Evolutionary conservation across 2,797 vertebrate genomes (phyloP).

Genomic region (Tenualosa thibaudeaui): DNA sequence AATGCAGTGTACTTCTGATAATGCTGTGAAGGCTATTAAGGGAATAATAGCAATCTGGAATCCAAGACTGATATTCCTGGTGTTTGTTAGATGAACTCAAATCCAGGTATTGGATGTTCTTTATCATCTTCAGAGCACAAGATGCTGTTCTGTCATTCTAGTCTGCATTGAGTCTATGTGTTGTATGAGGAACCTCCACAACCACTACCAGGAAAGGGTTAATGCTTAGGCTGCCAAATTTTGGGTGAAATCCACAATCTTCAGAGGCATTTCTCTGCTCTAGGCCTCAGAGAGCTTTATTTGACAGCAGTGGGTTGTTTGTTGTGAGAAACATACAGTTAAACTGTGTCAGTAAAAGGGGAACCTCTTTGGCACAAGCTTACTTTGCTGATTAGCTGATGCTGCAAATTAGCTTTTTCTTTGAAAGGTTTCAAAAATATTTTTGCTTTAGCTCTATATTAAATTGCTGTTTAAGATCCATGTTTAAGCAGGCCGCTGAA

Average conservation of each 20-base stretch:
- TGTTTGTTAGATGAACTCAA: neutral
- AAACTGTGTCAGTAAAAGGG: neutral
- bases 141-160: neutral
- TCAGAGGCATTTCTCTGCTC: neutral
- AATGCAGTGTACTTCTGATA: neutral
- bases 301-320: neutral
- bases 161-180: neutral
- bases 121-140: neutral
- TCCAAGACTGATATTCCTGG: neutral
- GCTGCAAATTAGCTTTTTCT: neutral
- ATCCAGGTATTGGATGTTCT: neutral
- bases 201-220: neutral
- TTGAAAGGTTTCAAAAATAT: neutral
- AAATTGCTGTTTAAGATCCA: neutral
- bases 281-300: neutral
- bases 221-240: neutral
- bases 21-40: neutral
- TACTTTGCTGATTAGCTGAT: neutral
- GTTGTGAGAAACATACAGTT: neutral
- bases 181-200: neutral
- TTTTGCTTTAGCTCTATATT: neutral
- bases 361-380: neutral
- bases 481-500: neutral
- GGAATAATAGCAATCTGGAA: neutral
- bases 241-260: neutral